Evolutionary conservation across 2,113 vertebrate species (phyloP), one percentile per base, ranked within the genome.

Genomic region (Oryzias celebensis): DNA sequence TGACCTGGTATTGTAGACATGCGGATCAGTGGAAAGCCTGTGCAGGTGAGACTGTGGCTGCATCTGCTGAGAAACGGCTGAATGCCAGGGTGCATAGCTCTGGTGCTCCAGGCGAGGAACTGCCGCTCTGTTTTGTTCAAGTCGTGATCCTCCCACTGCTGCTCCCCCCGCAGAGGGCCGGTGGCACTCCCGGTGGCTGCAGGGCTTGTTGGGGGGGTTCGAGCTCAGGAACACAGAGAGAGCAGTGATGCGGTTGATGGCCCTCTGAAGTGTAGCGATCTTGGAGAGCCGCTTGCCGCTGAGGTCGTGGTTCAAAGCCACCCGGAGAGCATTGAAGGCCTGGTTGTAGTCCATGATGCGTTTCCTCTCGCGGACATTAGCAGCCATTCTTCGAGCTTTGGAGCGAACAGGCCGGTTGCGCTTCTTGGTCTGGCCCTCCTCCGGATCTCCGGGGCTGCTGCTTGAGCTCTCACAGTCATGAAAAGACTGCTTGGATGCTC

Each of bases 261-360:
- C 97, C 42, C 95, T 81, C 65, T 95, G 94, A 26, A 99, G 89
- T 0, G 97, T 98, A 2, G 97, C 94, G 1, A 98, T 98, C 91
- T 99, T 99, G 17, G 97, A 99, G 16, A 99, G 92, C 18, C 96
- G 88, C 83, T 98, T 99, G 68, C 96, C 95, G 0, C 90, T 92
- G 6, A 96, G 92, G 90, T 98, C 95, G 1, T 98, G 96, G 41
- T 90, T 94, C 56, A 98, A 92, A 15, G 93, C 89, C 14, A 94
- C 71, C 0, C 96, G 93, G 57, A 99, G 92, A 10, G 95, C 93
- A 2, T 99, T 97, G 81, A 99, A 99, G 1, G 96, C 96, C 80
- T 96, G 94, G 80, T 99, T 99, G 91, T 99, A 99, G 78, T 99
- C 96, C 91, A 98, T 89, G 82, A 99, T 98, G 69, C 96, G 94